Evolutionary conservation across 2,113 vertebrate species (phyloP), one percentile per base, ranked within the genome.

Genomic region (Stigmatopora argus): DNA sequence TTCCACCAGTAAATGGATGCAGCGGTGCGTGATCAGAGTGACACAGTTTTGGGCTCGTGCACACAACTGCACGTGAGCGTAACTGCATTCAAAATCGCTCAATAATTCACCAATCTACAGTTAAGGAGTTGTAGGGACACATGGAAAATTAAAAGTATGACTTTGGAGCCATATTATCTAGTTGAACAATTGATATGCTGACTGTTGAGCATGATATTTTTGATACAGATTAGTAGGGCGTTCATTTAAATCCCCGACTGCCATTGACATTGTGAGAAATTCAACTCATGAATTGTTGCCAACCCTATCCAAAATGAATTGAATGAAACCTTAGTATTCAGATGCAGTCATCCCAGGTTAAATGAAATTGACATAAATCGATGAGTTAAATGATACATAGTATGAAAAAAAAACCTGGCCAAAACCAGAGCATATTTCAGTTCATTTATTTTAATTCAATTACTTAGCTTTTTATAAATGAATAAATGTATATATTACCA

Each of bases 1-100:
- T 48, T 78, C 69, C 67, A 88, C 81, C 82, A 78, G 86, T 78
- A 81, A 86, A 85, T 77, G 77, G 70, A 70, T 77, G 82, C 83
- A 84, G 75, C 14, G 57, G 69, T 70, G 87, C 87, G 71, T 83
- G 72, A 77, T 72, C 62, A 26, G 67, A 63, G 74, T 84, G 87
- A 89, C 87, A 89, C 53, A 81, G 76, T 85, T 89, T 83, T 26
- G 69, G 64, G 55, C 13, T 21, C 34, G 49, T 64, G 72, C 21
- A 62, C 44, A 61, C 63, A 74, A 70, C 76, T 41, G 72, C 49
- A 69, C 55, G 26, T n/a, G 45, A 38, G 58, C 9, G 52, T 7
- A 15, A n/a, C 58, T 49, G 56, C 57, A 65, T 59, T 71, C 59
- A 23, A 35, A n/a, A 64, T 47, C 58, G 56, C 72, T 79, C 60